Conservation (phyloP, 1,140 invertebrate genomes). For the Ceratosolen solmsi region DNA sequence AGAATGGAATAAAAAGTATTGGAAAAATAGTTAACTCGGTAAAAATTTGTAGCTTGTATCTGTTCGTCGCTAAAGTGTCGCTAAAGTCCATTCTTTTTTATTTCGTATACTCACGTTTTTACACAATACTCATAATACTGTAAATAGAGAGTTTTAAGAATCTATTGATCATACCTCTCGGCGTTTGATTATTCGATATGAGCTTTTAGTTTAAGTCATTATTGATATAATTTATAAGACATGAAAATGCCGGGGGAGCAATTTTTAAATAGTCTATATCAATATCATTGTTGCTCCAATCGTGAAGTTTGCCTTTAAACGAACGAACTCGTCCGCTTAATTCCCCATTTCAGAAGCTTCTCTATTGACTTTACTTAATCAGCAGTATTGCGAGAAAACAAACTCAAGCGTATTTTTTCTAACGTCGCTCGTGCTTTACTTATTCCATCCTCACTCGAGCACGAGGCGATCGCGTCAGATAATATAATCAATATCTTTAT, state of each 20-base stretch:
- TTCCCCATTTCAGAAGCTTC: background rate
- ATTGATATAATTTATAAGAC: background rate
- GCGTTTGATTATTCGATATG: background rate
- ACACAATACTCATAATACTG: too few species aligned
- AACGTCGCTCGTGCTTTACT: background rate
- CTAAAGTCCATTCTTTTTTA: too few species aligned
- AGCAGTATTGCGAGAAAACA: constrained; percentile 9
- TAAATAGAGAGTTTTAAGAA: too few species aligned
- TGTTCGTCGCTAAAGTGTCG: too few species aligned
- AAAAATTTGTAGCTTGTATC: too few species aligned
- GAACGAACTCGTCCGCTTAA: background rate
- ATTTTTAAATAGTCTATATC: background rate
- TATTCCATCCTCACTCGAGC: background rate
- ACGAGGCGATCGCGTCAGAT: background rate
- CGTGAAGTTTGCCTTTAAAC: constrained; percentile 10
- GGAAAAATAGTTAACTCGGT: too few species aligned
- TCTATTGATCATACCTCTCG: background rate
- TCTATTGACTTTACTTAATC: background rate
- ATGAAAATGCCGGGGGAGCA: background rate
- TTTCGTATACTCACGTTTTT: too few species aligned
- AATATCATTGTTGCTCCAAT: constrained; percentile 2
- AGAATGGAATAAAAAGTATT: too few species aligned
- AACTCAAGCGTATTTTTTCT: constrained; percentile 5
- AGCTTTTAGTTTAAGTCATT: background rate
- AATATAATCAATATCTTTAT: background rate